phyloP scores from a whole-genome alignment of 2,797 vertebrate species.

The Holocentrus rufus region DNA sequence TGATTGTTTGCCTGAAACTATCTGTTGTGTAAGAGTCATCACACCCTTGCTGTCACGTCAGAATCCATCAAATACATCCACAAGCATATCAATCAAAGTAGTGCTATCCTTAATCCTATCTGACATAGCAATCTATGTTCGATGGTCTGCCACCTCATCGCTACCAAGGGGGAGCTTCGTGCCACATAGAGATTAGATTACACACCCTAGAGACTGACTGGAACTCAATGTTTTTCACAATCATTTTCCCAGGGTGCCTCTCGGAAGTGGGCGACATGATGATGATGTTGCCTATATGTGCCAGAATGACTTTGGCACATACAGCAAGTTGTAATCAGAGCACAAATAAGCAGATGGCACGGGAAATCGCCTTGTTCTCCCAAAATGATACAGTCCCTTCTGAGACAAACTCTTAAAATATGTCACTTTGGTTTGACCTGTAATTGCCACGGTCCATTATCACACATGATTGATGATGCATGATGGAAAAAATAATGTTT shows the following conservation, averaged over 20 bases:
- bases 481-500: too few species aligned
- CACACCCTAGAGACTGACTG: background rate
- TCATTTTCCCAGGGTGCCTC: slow-evolving; percentile 50
- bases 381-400: background rate
- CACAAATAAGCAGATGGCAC: slow-evolving; percentile 30
- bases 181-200: slow-evolving; percentile 39
- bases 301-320: slow-evolving; percentile 27
- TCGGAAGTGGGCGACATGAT: slow-evolving; percentile 23
- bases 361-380: slow-evolving; percentile 5
- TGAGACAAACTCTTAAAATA: background rate
- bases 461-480: too few species aligned
- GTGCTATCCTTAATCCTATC: slow-evolving; percentile 63
- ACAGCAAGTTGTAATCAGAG: slow-evolving; percentile 4
- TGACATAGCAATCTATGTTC: slow-evolving; percentile 65
- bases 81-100: slow-evolving; percentile 61
- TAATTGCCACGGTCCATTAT: too few species aligned
- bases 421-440: background rate
- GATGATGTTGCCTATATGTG: slow-evolving; percentile 7
- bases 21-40: slow-evolving; percentile 35
- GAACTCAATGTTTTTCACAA: slow-evolving; percentile 34
- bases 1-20: slow-evolving; percentile 26
- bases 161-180: slow-evolving; percentile 40
- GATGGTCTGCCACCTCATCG: slow-evolving; percentile 52
- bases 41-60: slow-evolving; percentile 56
- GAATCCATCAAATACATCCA: slow-evolving; percentile 48